These are phyloP conservation scores for Micrasema longulum DNA, from an alignment of 1,140 invertebrate genomes.

Conservation along the genomic window DNA sequence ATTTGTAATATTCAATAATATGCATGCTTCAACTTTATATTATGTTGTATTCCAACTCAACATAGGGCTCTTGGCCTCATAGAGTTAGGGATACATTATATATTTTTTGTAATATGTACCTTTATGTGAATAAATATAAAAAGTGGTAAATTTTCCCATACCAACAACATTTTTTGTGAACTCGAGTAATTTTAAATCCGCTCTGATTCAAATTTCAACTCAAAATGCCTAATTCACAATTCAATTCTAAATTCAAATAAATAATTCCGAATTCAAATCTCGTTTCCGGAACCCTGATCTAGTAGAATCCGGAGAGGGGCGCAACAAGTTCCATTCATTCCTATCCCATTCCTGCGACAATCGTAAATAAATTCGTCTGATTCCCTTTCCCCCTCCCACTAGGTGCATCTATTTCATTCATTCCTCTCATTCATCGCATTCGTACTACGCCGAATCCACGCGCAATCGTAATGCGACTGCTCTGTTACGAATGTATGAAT, in stretches of 20 bases:
- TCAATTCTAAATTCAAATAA: neutral
- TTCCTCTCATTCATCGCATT: slow-evolving; percentile 32
- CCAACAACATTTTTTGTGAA: too few species aligned
- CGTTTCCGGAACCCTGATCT: neutral
- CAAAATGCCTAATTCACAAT: neutral
- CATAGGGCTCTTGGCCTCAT: too few species aligned
- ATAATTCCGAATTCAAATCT: slow-evolving; percentile 10
- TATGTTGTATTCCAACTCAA: too few species aligned
- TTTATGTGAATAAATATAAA: too few species aligned
- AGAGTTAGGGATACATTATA: too few species aligned
- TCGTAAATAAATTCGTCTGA: slow-evolving; percentile 38
- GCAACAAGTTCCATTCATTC: slow-evolving; percentile 39
- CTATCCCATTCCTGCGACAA: slow-evolving; percentile 28
- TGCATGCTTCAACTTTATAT: too few species aligned
- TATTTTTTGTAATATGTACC: too few species aligned
- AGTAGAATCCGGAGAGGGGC: slow-evolving; percentile 10
- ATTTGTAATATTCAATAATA: too few species aligned
- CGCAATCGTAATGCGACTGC: slow-evolving; percentile 49
- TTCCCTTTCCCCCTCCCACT: slow-evolving; percentile 5
- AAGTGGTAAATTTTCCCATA: too few species aligned
- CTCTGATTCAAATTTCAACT: too few species aligned
- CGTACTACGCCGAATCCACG: slow-evolving; percentile 41
- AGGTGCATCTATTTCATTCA: slow-evolving; percentile 32
- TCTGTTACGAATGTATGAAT: slow-evolving; percentile 26
- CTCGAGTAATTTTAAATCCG: too few species aligned